Conservation (phyloP, 2,113 vertebrate species). For the Atractosteus spatula region DNA sequence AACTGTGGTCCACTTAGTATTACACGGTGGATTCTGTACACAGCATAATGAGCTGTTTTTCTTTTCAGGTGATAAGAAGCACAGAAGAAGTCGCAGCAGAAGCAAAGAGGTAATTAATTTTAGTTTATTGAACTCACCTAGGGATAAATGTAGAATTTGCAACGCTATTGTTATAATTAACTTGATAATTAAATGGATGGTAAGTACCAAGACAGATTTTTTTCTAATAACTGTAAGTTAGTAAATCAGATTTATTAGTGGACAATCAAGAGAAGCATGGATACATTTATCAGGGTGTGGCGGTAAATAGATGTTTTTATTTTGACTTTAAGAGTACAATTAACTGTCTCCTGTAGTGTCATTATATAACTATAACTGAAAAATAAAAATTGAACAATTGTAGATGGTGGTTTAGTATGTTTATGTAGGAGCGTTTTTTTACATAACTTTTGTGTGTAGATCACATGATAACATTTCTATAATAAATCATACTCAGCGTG, state of each 20-base stretch:
- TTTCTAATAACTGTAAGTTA: conserved; percentile 34
- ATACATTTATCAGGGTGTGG: conserved; percentile 68
- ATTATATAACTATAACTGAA: conserved; percentile 45
- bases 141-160: conserved; percentile 37
- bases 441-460: conserved; percentile 92
- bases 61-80: conserved; percentile 71
- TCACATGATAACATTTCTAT: conserved; percentile 99
- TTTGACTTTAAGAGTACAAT: conserved; percentile 6
- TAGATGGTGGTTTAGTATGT: conserved; percentile 50
- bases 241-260: conserved; percentile 49
- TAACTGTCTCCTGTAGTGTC: conserved; percentile 42
- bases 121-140: conserved; percentile 63
- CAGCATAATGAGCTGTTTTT: no score
- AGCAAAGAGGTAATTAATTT: conserved; percentile 99
- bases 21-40: no score
- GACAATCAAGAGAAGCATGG: conserved; percentile 67
- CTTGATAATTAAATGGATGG: conserved; percentile 62
- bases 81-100: conserved; percentile 91
- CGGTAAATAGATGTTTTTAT: conserved; percentile 47
- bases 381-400: conserved; percentile 37
- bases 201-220: conserved; percentile 79
- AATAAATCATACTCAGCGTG: conserved; percentile 99
- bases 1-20: no score
- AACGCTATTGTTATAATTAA: conserved; percentile 38
- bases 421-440: conserved; percentile 85